Evolutionary conservation across 1,140 invertebrate genomes (phyloP), one percentile per base, ranked within the genome.

Genomic region (Nilaparvata lugens): DNA sequence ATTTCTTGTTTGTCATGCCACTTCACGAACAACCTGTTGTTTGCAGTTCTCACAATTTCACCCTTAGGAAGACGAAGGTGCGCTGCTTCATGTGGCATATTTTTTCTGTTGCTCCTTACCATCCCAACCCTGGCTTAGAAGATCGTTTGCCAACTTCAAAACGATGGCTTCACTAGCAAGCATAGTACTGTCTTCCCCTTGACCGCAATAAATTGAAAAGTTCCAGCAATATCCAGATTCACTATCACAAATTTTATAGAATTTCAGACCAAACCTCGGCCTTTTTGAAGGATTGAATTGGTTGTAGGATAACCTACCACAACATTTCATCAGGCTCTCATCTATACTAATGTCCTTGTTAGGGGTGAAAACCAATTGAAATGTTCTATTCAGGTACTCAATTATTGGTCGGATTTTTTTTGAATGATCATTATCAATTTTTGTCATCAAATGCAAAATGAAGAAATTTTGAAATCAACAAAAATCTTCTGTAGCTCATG

Each of bases 111-210:
- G 2, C 18, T 3, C 35, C 56, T 35, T 4, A 63, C 55, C 14
- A 62, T 63, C 24, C 62, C 65, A 52, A 62, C 48, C 1, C 52
- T 31, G 51, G 64, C 57, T 5, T 65, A 67, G 2, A 62, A 28
- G n/a, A 60, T 51, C 23, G 9, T 25, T 18, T 31, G 43, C 40
- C 56, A 57, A 6, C 11, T 62, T 24, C 21, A n/a, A 28, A 35
- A 61, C 16, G 28, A 54, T 28, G 42, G 19, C 16, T 31, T 35
- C 28, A 58, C 63, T 56, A 51, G 63, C 43, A 35, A 1, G 55
- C 28, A 58, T 52, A 21, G 4, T 6, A 13, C 53, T 35, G 5
- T 23, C 18, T 57, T 52, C 40, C 28, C 57, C 62, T 18, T 61
- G 6, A 4, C 48, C 59, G 13, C 52, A 38, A 31, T 61, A 61